phyloP scores from a whole-genome alignment of 2,113 vertebrate species.

The Stictonetta naevosa region DNA sequence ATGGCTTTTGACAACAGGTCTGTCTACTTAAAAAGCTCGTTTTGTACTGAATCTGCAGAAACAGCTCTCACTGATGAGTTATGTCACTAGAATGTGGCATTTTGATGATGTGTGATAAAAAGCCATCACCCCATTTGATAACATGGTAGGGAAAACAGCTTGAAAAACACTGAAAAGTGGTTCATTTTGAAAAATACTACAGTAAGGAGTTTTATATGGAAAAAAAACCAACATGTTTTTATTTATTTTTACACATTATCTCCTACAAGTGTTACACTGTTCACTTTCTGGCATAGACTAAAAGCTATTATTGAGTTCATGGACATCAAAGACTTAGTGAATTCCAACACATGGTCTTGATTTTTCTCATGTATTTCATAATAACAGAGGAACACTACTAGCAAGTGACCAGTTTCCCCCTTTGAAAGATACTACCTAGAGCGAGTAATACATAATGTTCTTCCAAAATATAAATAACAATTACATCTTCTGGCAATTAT shows the following conservation, averaged over 20 bases:
- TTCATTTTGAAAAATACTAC: slow-evolving; percentile 2
- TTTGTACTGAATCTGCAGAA: background rate
- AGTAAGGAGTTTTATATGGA: background rate
- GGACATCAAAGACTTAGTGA: background rate
- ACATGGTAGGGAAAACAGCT: background rate
- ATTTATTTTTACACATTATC: slow-evolving; percentile 43
- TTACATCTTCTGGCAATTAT: background rate
- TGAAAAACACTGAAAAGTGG: background rate
- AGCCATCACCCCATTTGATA: slow-evolving; percentile 8
- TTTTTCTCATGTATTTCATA: background rate
- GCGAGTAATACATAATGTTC: background rate
- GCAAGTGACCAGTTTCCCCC: background rate
- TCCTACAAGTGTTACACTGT: background rate
- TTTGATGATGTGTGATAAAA: slow-evolving; percentile 47
- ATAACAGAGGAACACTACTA: background rate
- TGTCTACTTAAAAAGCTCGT: slow-evolving; percentile 2
- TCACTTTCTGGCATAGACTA: slow-evolving; percentile 28
- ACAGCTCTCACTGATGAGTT: background rate
- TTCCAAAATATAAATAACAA: background rate
- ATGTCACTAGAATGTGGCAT: slow-evolving; percentile 2
- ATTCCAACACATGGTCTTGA: background rate
- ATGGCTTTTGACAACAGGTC: slow-evolving; percentile 11
- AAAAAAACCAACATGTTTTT: background rate
- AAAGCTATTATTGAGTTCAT: slow-evolving; percentile 18
- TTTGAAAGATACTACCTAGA: background rate